These are phyloP conservation scores for Amphipoea lucens DNA, from an alignment of 2,888 invertebrate species.

Conservation along the genomic window DNA sequence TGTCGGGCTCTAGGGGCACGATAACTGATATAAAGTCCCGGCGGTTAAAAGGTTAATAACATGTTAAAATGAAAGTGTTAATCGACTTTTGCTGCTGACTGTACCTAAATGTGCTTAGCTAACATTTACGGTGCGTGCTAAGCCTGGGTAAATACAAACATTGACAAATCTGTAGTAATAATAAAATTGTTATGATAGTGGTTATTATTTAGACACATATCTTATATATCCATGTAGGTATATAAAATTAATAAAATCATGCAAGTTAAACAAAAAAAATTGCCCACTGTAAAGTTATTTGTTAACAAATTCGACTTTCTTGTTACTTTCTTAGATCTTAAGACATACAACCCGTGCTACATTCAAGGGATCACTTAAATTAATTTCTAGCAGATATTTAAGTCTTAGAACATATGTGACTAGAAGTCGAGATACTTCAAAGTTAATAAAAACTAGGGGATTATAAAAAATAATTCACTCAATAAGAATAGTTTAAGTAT, in stretches of 20 bases:
- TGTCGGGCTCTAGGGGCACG: too few species aligned
- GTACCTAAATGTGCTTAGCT: not conserved
- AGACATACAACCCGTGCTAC: constrained; percentile 16
- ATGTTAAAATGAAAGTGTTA: too few species aligned
- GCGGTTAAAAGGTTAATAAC: too few species aligned
- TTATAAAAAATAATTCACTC: constrained; percentile 64
- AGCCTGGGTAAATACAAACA: constrained; percentile 25
- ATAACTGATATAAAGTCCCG: too few species aligned
- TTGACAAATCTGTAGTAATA: constrained; percentile 15
- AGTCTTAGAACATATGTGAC: constrained; percentile 56
- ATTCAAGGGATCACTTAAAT: constrained; percentile 41
- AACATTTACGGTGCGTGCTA: constrained; percentile 35
- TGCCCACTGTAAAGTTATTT: constrained; percentile 47
- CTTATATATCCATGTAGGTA: constrained; percentile 2
- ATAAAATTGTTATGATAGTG: constrained; percentile 21
- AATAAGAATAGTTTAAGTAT: constrained; percentile 61
- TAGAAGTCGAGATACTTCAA: constrained; percentile 63
- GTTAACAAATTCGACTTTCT: constrained; percentile 14
- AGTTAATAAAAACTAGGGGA: constrained; percentile 53
- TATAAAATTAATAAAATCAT: constrained; percentile 12
- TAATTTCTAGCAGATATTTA: constrained; percentile 38
- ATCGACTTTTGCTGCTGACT: too few species aligned
- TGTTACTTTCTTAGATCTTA: constrained; percentile 22
- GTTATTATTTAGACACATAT: constrained; percentile 38
- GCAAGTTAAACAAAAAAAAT: constrained; percentile 19